phyloP scores from a whole-genome alignment of 2,888 invertebrate genomes.

The Morpho helenor region DNA sequence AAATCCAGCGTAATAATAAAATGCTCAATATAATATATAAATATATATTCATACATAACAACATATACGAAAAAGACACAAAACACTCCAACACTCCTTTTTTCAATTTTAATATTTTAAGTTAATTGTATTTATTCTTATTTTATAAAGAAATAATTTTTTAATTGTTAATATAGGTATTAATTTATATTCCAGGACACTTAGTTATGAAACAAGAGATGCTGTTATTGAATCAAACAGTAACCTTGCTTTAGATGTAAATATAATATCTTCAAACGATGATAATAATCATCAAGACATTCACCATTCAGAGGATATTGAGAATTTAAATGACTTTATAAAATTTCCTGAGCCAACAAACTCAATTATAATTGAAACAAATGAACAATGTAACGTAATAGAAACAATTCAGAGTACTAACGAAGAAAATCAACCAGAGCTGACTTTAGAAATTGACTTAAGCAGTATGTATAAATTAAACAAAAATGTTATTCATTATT shows the following conservation, averaged over 20 bases:
- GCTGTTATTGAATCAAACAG: not conserved
- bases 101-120: too few relatives aligned
- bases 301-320: not conserved
- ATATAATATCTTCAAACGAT: not conserved
- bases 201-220: not conserved
- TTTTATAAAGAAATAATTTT: too few relatives aligned
- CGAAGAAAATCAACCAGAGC: not conserved
- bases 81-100: too few relatives aligned
- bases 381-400: not conserved
- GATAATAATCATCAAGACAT: not conserved
- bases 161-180: too few relatives aligned
- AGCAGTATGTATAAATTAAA: not conserved
- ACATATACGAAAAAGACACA: too few relatives aligned
- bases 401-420: not conserved
- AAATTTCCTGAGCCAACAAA: constrained; percentile 2
- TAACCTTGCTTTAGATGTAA: not conserved
- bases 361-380: not conserved
- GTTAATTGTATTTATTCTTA: too few relatives aligned
- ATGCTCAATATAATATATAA: too few relatives aligned
- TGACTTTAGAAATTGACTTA: not conserved
- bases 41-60: too few relatives aligned
- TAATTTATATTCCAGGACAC: too few relatives aligned
- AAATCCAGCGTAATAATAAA: too few relatives aligned
- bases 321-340: constrained; percentile 5
- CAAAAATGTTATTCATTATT: not conserved